phyloP scores from a whole-genome alignment of 2,113 vertebrate species.

The Vombatus ursinus region DNA sequence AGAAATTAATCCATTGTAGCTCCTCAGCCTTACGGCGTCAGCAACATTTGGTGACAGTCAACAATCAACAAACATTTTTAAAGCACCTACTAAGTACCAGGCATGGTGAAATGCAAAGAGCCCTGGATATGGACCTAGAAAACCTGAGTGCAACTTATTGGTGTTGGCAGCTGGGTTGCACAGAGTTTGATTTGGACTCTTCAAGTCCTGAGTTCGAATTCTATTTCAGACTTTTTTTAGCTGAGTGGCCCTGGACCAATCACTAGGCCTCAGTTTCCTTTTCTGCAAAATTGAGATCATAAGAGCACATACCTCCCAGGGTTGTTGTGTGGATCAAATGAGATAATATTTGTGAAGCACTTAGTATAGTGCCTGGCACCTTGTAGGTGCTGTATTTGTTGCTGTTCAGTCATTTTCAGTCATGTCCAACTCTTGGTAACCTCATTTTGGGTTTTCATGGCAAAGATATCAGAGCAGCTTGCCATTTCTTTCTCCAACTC shows the following conservation, averaged over 20 bases:
- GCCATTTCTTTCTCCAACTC: no score
- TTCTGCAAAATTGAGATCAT: not conserved
- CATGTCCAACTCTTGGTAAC: no score
- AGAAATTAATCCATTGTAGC: not conserved
- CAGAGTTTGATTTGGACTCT: not conserved
- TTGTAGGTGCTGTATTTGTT: no score
- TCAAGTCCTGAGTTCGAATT: not conserved
- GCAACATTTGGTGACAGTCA: not conserved
- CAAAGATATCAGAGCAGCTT: no score
- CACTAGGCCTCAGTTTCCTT: not conserved
- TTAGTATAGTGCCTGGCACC: no score
- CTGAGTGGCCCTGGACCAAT: not conserved
- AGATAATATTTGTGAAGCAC: no score
- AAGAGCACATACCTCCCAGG: not conserved
- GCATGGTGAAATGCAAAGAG: not conserved
- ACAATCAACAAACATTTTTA: not conserved
- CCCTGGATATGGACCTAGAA: not conserved
- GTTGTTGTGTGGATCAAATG: not conserved
- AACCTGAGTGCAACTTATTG: not conserved
- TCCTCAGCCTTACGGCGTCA: not conserved
- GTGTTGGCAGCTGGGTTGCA: not conserved
- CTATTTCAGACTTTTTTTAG: not conserved
- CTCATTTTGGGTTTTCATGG: no score
- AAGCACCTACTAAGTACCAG: not conserved
- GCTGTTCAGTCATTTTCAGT: no score